Percentiles rank a stretch among this genome's conserved stretches.
Evolutionary conservation across 2,113 vertebrate genomes (phyloP).

Genomic region (Dipodomys stephensi): DNA sequence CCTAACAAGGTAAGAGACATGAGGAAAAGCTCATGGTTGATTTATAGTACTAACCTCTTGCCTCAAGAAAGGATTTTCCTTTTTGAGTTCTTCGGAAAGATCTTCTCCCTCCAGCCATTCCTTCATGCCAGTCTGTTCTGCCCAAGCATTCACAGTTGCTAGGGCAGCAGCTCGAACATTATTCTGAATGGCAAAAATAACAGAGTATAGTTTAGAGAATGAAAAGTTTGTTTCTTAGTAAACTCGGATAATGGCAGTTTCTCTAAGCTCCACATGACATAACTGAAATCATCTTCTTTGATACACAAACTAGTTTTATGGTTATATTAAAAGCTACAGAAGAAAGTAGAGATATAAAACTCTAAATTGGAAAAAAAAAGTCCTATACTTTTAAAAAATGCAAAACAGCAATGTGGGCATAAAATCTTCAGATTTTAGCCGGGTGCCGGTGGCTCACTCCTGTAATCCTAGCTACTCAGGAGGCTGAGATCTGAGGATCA

Average conservation of each 20-base stretch:
- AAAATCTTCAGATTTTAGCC: slow-evolving; percentile 8
- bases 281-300: not conserved
- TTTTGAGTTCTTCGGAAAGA: slow-evolving; percentile 97
- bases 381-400: not conserved
- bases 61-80: slow-evolving; percentile 96
- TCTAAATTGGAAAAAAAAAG: not conserved
- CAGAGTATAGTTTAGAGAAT: not conserved
- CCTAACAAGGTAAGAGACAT: not conserved
- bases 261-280: not conserved
- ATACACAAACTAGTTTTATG: slow-evolving; percentile 31
- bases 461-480: too few relatives aligned
- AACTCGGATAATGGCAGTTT: slow-evolving; percentile 2
- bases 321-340: slow-evolving; percentile 25
- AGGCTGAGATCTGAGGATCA: too few relatives aligned
- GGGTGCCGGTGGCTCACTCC: too few relatives aligned
- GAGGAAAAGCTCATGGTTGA: not conserved
- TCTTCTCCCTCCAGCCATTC: slow-evolving; percentile 99
- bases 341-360: slow-evolving; percentile 33
- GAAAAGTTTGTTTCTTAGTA: not conserved
- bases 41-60: slow-evolving; percentile 91
- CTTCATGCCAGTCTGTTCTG: slow-evolving; percentile 98
- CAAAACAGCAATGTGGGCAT: not conserved
- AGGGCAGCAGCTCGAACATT: slow-evolving; percentile 94
- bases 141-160: slow-evolving; percentile 95
- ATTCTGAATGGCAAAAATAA: slow-evolving; percentile 83